A percentile compares a stretch with the other conserved stretches of the same genome.
Conservation (phyloP, 1,140 invertebrate species). For the Zaprionus inermis region DNA sequence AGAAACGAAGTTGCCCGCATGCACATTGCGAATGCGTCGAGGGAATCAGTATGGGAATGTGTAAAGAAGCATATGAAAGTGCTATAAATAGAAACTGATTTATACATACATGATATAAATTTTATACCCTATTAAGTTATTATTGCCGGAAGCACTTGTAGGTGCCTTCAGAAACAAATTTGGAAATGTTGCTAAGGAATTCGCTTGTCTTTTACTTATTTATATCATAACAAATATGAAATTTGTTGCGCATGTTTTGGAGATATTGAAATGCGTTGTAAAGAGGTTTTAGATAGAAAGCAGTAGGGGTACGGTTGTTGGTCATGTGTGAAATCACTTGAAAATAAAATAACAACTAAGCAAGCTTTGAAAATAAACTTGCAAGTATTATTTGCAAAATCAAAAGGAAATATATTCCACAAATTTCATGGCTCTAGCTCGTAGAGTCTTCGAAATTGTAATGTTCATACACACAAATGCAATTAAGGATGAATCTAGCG, state of each 20-base stretch:
- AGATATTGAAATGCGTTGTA: not conserved
- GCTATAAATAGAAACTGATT: not conserved
- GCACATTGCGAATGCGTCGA: constrained; percentile 11
- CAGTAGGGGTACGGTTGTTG: not conserved
- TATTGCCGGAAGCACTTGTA: not conserved
- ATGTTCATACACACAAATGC: not conserved
- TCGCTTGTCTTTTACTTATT: not conserved
- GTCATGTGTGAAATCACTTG: no score
- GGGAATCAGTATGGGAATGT: not conserved
- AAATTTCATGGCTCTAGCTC: not conserved
- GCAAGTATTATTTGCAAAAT: no score
- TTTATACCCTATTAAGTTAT: not conserved
- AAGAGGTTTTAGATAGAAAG: not conserved
- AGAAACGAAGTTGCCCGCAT: constrained; percentile 16
- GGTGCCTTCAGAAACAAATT: not conserved
- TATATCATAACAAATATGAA: no score
- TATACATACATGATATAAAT: not conserved
- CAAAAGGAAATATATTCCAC: not conserved
- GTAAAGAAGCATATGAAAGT: not conserved
- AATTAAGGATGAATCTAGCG: not conserved
- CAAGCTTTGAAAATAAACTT: no score
- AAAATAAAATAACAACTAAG: no score
- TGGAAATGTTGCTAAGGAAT: not conserved
- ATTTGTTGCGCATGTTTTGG: not conserved
- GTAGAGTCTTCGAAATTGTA: not conserved